These are phyloP conservation scores for Pitangus sulphuratus DNA, from an alignment of 2,797 vertebrate species.

Conservation along the genomic window DNA sequence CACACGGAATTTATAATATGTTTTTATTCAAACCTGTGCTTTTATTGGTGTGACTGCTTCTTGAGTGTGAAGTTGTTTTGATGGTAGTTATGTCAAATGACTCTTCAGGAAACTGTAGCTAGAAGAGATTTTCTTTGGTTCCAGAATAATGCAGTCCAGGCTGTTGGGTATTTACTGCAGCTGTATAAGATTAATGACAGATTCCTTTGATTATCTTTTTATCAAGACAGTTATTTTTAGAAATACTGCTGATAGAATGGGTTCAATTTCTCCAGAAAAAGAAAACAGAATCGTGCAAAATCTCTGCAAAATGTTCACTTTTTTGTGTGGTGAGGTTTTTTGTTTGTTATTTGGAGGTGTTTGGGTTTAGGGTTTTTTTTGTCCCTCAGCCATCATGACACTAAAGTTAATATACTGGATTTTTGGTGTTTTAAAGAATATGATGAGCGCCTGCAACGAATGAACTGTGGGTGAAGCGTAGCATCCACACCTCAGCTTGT, in stretches of 20 bases:
- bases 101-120: not conserved
- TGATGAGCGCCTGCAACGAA: not conserved
- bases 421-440: not conserved
- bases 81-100: not conserved
- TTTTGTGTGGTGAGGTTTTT: not conserved
- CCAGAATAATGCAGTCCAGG: not conserved
- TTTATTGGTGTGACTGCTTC: not conserved
- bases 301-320: not conserved
- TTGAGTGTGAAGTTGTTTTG: not conserved
- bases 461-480: not conserved
- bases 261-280: not conserved
- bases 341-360: not conserved
- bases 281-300: not conserved
- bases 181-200: not conserved
- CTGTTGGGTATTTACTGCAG: not conserved
- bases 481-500: not conserved
- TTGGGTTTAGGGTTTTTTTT: rapidly evolving
- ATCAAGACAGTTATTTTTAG: not conserved
- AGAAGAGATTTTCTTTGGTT: not conserved
- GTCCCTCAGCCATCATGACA: not conserved
- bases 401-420: not conserved
- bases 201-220: not conserved
- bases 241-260: not conserved
- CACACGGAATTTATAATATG: not conserved
- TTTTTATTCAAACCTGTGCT: not conserved